Percentiles rank a stretch among this genome's conserved stretches.
phyloP scores from a whole-genome alignment of 2,113 vertebrate genomes.

The Zapus hudsonius region DNA sequence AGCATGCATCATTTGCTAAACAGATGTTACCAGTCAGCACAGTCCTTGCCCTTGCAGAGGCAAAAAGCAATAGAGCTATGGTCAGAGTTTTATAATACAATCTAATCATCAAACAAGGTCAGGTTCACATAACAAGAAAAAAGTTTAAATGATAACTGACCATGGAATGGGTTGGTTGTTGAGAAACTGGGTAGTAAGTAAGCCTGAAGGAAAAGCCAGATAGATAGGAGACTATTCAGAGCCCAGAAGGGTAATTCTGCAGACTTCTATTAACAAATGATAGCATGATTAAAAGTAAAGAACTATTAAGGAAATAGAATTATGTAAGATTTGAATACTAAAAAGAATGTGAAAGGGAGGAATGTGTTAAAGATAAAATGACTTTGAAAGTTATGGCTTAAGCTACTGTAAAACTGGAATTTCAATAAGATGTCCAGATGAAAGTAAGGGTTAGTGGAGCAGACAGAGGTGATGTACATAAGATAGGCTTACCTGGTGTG shows the following conservation, averaged over 20 bases:
- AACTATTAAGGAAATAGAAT: neutral
- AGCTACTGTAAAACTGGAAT: neutral
- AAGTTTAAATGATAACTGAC: neutral
- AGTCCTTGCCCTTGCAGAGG: neutral
- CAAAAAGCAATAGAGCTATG: neutral
- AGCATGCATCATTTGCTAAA: neutral
- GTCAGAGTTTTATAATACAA: neutral
- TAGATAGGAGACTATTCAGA: neutral
- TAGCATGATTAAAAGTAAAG: neutral
- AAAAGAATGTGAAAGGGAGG: neutral
- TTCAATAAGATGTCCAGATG: neutral
- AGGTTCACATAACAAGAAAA: neutral
- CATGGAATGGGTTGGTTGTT: neutral
- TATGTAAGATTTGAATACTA: neutral
- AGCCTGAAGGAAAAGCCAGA: neutral
- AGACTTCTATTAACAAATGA: neutral
- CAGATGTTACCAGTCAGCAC: neutral
- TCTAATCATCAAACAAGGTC: neutral
- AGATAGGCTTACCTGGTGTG: neutral
- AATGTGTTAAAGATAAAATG: fast-evolving
- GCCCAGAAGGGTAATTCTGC: neutral
- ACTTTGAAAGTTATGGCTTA: neutral
- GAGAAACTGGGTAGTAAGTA: neutral
- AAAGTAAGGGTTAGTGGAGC: neutral
- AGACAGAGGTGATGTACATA: neutral